A percentile compares a stretch with the other conserved stretches of the same genome.
Conservation (phyloP, 2,797 vertebrate genomes). For the Gymnodraco acuticeps region DNA sequence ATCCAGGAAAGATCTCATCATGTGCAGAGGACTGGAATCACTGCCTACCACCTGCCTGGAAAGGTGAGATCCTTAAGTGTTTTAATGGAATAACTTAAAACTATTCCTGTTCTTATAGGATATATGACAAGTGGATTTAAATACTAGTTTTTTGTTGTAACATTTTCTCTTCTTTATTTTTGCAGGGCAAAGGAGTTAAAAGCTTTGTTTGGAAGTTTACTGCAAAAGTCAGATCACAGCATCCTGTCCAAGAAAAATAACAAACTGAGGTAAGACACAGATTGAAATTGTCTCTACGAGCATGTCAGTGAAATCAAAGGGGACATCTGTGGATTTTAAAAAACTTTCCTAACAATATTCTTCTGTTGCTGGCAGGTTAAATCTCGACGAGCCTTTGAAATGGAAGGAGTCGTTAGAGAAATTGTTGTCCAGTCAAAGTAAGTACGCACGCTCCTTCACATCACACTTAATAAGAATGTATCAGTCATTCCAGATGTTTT, state of each 20-base stretch:
- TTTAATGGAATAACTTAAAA: neutral
- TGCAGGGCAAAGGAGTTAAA: slow-evolving; percentile 93
- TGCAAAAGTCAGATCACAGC: slow-evolving; percentile 88
- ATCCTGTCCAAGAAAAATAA: slow-evolving; percentile 74
- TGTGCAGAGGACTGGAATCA: slow-evolving; percentile 89
- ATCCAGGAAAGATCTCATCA: slow-evolving; percentile 70
- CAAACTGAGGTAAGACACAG: slow-evolving; percentile 74
- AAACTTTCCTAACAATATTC: slow-evolving; percentile 21
- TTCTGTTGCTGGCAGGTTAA: slow-evolving; percentile 79
- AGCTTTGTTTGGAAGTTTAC: slow-evolving; percentile 89
- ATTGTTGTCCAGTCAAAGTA: slow-evolving; percentile 92
- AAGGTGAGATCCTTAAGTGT: slow-evolving; percentile 83
- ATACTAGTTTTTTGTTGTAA: neutral
- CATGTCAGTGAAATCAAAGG: neutral
- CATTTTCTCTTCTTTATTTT: slow-evolving; percentile 17
- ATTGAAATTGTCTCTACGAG: neutral
- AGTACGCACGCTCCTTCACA: slow-evolving; percentile 84
- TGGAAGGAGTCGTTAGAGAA: slow-evolving; percentile 94
- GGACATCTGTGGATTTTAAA: neutral
- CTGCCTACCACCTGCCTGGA: slow-evolving; percentile 90
- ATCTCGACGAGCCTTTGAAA: slow-evolving; percentile 86
- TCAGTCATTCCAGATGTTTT: neutral
- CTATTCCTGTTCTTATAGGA: neutral
- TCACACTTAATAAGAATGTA: neutral
- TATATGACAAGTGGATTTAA: neutral